These are phyloP conservation scores for Anableps anableps DNA, from an alignment of 2,797 vertebrate genomes.

Conservation along the genomic window DNA sequence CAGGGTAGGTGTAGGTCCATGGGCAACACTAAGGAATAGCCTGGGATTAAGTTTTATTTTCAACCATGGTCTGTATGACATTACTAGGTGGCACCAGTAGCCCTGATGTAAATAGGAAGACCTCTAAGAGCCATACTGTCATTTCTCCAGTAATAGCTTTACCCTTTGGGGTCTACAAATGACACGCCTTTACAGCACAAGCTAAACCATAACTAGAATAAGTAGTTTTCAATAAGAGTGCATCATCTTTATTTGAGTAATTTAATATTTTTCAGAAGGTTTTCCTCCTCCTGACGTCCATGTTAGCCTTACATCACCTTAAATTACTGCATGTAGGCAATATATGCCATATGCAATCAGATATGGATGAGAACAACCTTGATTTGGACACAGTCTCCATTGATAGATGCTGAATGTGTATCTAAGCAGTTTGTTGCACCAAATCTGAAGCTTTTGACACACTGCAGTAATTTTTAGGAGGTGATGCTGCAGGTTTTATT, in stretches of 20 bases:
- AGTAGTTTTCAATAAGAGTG: background rate
- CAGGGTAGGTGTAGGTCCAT: background rate
- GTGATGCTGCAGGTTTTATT: constrained; percentile 30
- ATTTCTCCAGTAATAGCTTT: constrained; percentile 3
- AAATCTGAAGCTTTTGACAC: constrained; percentile 5
- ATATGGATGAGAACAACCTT: background rate
- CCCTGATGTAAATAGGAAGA: background rate
- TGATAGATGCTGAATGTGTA: background rate
- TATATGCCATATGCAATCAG: background rate
- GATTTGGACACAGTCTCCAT: background rate
- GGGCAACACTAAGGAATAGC: background rate
- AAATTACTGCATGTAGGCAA: background rate
- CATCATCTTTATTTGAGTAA: background rate
- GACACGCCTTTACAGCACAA: background rate
- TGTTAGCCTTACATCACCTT: background rate
- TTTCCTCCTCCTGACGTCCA: background rate
- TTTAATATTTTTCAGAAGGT: constrained; percentile 3
- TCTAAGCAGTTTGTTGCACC: background rate
- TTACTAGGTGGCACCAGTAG: background rate
- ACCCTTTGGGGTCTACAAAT: background rate
- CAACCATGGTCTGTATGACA: background rate
- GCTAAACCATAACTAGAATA: background rate
- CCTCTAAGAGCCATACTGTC: background rate
- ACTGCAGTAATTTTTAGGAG: constrained; percentile 8
- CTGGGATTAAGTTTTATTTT: background rate